A percentile compares a stretch with the other conserved stretches of the same genome.
Conservation (phyloP, 2,113 vertebrate species). For the Lasiurus cinereus region DNA sequence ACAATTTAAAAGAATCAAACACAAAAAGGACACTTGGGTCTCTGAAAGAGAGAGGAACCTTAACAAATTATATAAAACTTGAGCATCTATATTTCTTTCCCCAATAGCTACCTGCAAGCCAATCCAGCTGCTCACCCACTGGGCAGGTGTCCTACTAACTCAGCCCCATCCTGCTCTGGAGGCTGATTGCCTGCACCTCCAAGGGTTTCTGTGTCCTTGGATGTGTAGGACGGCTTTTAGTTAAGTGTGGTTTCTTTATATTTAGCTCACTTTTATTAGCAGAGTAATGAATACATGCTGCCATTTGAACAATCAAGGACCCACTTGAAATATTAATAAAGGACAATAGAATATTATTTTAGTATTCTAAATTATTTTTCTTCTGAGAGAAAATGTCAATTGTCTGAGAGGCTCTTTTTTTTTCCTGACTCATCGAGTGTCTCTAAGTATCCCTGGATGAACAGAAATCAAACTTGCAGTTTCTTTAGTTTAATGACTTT, state of each 20-base stretch:
- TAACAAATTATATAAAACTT: conserved; percentile 22
- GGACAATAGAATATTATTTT: neutral
- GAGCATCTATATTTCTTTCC: neutral
- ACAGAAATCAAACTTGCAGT: neutral
- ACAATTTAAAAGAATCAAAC: conserved; percentile 5
- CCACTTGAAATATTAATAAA: conserved; percentile 15
- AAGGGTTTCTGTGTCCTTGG: neutral
- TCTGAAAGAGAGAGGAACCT: neutral
- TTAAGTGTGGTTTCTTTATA: neutral
- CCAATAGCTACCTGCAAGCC: neutral
- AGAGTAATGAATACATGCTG: neutral
- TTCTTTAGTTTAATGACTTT: neutral
- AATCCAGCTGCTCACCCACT: neutral
- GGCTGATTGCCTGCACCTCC: neutral
- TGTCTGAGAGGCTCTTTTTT: neutral
- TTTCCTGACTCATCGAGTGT: neutral
- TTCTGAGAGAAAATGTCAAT: neutral
- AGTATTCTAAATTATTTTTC: neutral
- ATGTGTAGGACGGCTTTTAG: neutral
- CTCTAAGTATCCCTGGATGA: neutral
- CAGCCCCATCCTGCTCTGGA: neutral
- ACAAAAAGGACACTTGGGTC: neutral
- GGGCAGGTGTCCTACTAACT: neutral
- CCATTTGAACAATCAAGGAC: neutral
- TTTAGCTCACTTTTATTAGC: neutral